A percentile compares a stretch with the other conserved stretches of the same genome.
Conservation (phyloP, 2,888 invertebrate genomes). For the Neocrepidodera transversa region DNA sequence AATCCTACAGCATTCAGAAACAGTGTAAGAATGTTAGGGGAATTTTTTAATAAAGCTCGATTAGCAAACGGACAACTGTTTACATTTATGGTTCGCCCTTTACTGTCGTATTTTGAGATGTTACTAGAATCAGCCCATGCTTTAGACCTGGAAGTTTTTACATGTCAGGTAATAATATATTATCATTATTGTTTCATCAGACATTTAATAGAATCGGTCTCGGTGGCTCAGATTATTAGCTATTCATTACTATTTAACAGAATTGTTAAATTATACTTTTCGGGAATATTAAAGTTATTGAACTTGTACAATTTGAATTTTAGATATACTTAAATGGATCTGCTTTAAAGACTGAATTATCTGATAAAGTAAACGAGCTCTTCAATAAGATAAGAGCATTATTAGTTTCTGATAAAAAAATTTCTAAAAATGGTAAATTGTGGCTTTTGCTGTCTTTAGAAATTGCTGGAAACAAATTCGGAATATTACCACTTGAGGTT, state of each 20-base stretch:
- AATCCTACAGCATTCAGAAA: slow-evolving; percentile 55
- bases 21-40: slow-evolving; percentile 57
- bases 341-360: slow-evolving; percentile 46
- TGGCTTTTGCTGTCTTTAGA: slow-evolving; percentile 60
- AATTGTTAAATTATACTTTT: too few relatives aligned
- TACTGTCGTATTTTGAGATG: slow-evolving; percentile 57
- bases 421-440: slow-evolving; percentile 54
- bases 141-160: slow-evolving; percentile 58
- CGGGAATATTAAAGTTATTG: too few relatives aligned
- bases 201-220: too few relatives aligned
- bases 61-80: slow-evolving; percentile 48
- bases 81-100: slow-evolving; percentile 50
- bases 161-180: slow-evolving; percentile 58
- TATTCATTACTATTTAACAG: too few relatives aligned
- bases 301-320: too few relatives aligned
- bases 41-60: slow-evolving; percentile 54
- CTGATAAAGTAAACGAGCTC: slow-evolving; percentile 52
- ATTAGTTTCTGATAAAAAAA: slow-evolving; percentile 52
- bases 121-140: slow-evolving; percentile 56
- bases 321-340: slow-evolving; percentile 58
- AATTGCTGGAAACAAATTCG: slow-evolving; percentile 55
- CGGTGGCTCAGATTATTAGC: too few relatives aligned
- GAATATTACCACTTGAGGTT: slow-evolving; percentile 55
- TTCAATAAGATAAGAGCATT: slow-evolving; percentile 53
- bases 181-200: background rate